Percentiles rank a stretch among this genome's conserved stretches.
phyloP scores from a whole-genome alignment of 2,888 invertebrate genomes.

The Campoletis raptor region DNA sequence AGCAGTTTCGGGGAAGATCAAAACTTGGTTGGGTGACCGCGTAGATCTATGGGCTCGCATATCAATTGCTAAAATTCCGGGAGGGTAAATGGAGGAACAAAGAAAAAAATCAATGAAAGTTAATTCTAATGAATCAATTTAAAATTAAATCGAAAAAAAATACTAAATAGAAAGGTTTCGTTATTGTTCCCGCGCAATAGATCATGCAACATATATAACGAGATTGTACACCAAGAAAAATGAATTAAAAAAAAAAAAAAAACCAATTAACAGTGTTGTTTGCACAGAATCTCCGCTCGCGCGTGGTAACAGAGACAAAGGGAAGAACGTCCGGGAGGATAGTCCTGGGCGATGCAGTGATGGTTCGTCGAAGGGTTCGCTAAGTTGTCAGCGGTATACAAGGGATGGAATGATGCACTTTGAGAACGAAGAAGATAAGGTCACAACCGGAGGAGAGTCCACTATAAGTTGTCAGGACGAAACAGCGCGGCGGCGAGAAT shows the following conservation, averaged over 20 bases:
- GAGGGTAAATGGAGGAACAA: too few relatives aligned
- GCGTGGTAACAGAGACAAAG: constrained; percentile 82
- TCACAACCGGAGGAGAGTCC: constrained; percentile 49
- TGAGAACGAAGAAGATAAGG: constrained; percentile 66
- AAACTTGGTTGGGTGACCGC: too few relatives aligned
- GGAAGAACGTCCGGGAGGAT: constrained; percentile 82
- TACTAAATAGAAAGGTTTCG: not conserved
- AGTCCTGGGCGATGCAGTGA: constrained; percentile 80
- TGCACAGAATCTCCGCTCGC: constrained; percentile 86
- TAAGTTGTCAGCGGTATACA: constrained; percentile 76
- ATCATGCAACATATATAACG: not conserved
- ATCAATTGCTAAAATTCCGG: too few relatives aligned
- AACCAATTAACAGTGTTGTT: not conserved
- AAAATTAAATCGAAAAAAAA: too few relatives aligned
- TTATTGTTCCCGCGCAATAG: not conserved
- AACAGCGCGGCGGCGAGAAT: constrained; percentile 89
- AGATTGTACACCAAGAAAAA: not conserved
- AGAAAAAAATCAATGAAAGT: too few relatives aligned
- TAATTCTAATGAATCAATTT: too few relatives aligned
- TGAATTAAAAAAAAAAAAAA: too few relatives aligned
- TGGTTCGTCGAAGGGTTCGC: constrained; percentile 84
- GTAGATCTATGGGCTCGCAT: too few relatives aligned
- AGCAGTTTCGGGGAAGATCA: too few relatives aligned
- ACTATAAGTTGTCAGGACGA: constrained; percentile 87
- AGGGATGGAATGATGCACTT: constrained; percentile 65